Percentiles rank a stretch among this genome's conserved stretches.
These are phyloP conservation scores for Catharus fuscescens DNA, from an alignment of 2,113 vertebrate genomes.

Conservation along the genomic window DNA sequence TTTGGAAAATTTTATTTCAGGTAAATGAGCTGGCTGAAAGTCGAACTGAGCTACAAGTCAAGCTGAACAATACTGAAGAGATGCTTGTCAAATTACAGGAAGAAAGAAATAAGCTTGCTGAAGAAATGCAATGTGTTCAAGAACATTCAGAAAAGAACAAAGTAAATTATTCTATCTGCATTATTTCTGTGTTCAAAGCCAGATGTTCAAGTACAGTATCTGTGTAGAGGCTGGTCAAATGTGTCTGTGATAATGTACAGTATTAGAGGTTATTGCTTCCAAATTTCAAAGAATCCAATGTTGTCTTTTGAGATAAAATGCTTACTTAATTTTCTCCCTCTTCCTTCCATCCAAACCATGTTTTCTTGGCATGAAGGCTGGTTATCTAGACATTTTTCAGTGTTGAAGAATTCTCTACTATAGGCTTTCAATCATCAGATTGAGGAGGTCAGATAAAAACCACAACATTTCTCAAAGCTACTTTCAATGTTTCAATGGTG, in stretches of 20 bases:
- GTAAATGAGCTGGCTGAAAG: constrained; percentile 57
- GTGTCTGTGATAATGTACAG: neutral
- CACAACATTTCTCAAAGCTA: neutral
- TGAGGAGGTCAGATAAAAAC: neutral
- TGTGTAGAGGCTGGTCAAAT: neutral
- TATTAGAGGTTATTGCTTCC: neutral
- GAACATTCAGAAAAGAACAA: constrained; percentile 56
- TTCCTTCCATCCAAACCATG: neutral
- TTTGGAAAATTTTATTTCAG: constrained; percentile 58
- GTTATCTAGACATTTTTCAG: neutral
- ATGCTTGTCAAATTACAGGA: constrained; percentile 52
- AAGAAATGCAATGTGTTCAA: constrained; percentile 44
- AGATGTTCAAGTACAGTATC: neutral
- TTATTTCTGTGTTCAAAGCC: neutral
- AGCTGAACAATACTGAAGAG: constrained; percentile 36
- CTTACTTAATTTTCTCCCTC: neutral
- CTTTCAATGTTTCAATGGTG: neutral
- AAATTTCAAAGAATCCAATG: neutral
- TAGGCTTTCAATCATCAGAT: neutral
- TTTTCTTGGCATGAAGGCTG: neutral
- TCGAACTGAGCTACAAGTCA: constrained; percentile 44
- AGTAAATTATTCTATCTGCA: constrained; percentile 45
- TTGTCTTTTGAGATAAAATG: neutral
- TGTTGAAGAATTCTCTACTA: neutral
- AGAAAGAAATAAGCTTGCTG: constrained; percentile 68